phyloP scores from a whole-genome alignment of 2,113 vertebrate species.

The Clarias magur region DNA sequence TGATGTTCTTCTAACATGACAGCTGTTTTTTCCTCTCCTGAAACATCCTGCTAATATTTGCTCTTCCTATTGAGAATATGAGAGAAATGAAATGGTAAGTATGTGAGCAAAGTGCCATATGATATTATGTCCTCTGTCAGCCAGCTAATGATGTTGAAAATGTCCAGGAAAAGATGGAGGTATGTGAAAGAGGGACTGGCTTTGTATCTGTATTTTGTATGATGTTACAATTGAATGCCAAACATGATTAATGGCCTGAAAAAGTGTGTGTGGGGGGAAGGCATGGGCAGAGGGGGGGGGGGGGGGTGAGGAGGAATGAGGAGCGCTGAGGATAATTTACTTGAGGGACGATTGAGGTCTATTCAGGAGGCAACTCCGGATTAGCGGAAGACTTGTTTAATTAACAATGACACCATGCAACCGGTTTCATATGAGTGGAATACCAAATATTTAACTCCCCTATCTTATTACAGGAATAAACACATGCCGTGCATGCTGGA shows the following conservation, averaged over 20 bases:
- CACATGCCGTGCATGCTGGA: conserved; percentile 59
- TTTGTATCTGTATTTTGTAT: conserved; percentile 48
- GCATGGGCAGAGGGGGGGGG: neutral
- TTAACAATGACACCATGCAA: conserved; percentile 88
- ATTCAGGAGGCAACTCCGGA: conserved; percentile 81
- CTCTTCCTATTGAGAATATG: neutral
- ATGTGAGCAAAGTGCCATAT: conserved; percentile 9
- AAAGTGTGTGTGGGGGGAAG: conserved; percentile 36
- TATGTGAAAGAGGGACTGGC: conserved; percentile 41
- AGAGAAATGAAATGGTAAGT: conserved; percentile 3
- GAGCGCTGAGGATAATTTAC: conserved; percentile 77
- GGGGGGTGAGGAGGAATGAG: conserved; percentile 58
- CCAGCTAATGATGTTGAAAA: conserved; percentile 45
- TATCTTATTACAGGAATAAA: conserved; percentile 83
- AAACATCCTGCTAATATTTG: neutral
- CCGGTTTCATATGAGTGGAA: conserved; percentile 76
- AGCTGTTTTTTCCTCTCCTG: conserved; percentile 3
- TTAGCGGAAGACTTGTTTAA: conserved; percentile 82
- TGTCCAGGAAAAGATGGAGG: conserved; percentile 42
- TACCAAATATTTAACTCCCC: conserved; percentile 82
- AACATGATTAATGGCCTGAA: conserved; percentile 83
- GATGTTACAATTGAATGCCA: conserved; percentile 58
- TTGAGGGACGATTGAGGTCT: conserved; percentile 75
- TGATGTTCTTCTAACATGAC: neutral
- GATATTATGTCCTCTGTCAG: conserved; percentile 40